Conservation (phyloP, 2,113 vertebrate species). For the Syngnathoides biaculeatus region DNA sequence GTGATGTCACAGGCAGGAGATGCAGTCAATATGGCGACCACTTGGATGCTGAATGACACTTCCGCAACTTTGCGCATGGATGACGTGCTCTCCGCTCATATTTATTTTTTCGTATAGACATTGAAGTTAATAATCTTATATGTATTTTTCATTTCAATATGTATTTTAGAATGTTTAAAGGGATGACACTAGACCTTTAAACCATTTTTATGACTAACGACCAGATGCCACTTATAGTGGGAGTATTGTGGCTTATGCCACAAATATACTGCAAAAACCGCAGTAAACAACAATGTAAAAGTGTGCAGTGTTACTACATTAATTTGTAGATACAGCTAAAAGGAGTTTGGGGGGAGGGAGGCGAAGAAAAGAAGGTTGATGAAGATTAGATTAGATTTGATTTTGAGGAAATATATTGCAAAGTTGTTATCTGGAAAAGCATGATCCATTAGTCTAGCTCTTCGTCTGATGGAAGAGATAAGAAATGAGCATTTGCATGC, state of each 20-base stretch:
- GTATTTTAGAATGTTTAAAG: too few relatives aligned
- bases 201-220: not conserved
- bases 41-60: too few relatives aligned
- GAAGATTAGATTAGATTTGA: not conserved
- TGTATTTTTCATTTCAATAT: too few relatives aligned
- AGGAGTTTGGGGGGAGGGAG: not conserved
- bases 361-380: not conserved
- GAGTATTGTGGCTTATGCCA: not conserved
- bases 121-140: too few relatives aligned
- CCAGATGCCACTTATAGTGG: not conserved
- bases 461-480: not conserved
- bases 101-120: too few relatives aligned
- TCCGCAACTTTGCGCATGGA: too few relatives aligned
- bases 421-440: not conserved
- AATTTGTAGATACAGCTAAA: not conserved
- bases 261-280: not conserved
- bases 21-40: too few relatives aligned
- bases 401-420: not conserved
- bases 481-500: not conserved
- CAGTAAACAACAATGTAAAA: not conserved
- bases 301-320: conserved; percentile 8
- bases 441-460: not conserved
- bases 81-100: too few relatives aligned
- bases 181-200: too few relatives aligned
- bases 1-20: too few relatives aligned